Conservation (phyloP, 2,113 vertebrate species). For the Morphnarchus princeps region DNA sequence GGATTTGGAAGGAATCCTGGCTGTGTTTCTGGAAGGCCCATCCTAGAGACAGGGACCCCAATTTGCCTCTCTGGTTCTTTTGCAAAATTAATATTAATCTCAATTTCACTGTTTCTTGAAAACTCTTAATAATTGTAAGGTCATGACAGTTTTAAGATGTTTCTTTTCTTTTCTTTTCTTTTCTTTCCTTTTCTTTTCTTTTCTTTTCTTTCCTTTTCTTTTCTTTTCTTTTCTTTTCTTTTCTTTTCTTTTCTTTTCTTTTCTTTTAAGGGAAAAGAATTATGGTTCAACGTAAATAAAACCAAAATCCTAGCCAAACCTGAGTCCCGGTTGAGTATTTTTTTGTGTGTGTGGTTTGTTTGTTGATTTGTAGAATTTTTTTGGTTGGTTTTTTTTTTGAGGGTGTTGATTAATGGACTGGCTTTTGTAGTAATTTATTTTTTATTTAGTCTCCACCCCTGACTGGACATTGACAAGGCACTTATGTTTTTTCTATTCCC, state of each 20-base stretch:
- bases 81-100: background rate
- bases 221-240: too few relatives aligned
- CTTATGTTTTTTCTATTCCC: background rate
- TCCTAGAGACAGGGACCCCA: background rate
- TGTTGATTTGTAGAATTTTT: too few relatives aligned
- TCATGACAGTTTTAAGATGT: rapidly evolving
- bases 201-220: too few relatives aligned
- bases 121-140: background rate
- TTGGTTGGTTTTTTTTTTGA: background rate
- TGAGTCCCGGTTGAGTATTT: background rate
- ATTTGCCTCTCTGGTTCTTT: rapidly evolving
- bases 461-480: background rate
- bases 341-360: background rate
- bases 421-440: background rate
- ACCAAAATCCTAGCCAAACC: background rate
- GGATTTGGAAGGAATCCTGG: background rate
- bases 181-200: too few relatives aligned
- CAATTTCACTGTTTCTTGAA: background rate
- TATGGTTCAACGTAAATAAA: background rate
- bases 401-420: background rate
- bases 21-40: rapidly evolving
- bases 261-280: background rate
- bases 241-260: too few relatives aligned
- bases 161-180: too few relatives aligned
- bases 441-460: background rate